Conservation (phyloP, 1,140 invertebrate species). For the Drosophila kurseongensis region DNA sequence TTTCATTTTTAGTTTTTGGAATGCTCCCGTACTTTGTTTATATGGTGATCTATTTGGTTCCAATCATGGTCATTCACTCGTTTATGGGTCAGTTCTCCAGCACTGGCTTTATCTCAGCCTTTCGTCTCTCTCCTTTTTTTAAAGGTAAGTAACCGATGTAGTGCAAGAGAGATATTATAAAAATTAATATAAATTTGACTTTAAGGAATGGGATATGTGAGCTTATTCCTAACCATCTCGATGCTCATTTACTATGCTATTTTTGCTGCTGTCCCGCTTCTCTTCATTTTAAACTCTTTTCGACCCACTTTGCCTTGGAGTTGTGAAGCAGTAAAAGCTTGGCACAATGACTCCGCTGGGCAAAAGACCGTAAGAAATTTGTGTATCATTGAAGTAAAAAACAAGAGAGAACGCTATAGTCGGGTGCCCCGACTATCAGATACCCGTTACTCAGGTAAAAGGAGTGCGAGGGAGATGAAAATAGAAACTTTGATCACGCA, state of each 20-base stretch:
- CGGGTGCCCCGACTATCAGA: no score
- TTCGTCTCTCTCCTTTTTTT: slow-evolving; percentile 76
- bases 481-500: no score
- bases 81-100: slow-evolving; percentile 82
- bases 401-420: no score
- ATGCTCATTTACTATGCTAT: slow-evolving; percentile 64
- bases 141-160: slow-evolving; percentile 58
- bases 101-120: slow-evolving; percentile 77
- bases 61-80: slow-evolving; percentile 74
- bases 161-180: background rate
- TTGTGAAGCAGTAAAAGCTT: slow-evolving; percentile 55
- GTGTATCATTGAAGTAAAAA: background rate
- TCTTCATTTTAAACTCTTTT: slow-evolving; percentile 65
- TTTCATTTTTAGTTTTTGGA: slow-evolving; percentile 44
- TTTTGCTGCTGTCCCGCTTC: slow-evolving; percentile 69
- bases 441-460: no score
- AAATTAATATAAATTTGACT: background rate
- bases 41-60: slow-evolving; percentile 65
- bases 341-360: background rate
- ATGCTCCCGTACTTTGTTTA: slow-evolving; percentile 64
- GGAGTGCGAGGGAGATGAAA: no score
- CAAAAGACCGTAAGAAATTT: slow-evolving; percentile 31
- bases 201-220: slow-evolving; percentile 77
- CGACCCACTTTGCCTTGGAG: slow-evolving; percentile 74
- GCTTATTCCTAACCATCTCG: slow-evolving; percentile 48